A percentile compares a stretch with the other conserved stretches of the same genome.
Evolutionary conservation across 1,140 invertebrate genomes (phyloP).

Genomic region (Ips nitidus): DNA sequence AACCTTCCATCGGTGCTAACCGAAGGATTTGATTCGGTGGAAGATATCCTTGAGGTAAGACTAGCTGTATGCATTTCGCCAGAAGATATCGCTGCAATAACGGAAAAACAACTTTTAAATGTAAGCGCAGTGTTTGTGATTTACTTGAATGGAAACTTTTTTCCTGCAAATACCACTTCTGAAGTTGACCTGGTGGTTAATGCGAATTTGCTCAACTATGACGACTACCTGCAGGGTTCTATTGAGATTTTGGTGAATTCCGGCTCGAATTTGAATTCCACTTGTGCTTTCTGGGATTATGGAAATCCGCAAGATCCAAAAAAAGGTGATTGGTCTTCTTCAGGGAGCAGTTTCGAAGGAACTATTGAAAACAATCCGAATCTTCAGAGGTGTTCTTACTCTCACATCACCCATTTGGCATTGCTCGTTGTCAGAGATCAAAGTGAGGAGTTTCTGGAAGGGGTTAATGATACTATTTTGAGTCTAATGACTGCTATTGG

Average conservation of each 20-base stretch:
- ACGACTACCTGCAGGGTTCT: constrained; percentile 54
- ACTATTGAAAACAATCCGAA: constrained; percentile 44
- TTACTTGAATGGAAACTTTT: constrained; percentile 59
- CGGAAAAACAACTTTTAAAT: constrained; percentile 14
- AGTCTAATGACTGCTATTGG: constrained; percentile 62
- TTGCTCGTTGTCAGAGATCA: constrained; percentile 52
- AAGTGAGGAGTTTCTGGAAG: constrained; percentile 10
- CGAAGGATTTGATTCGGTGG: constrained; percentile 49
- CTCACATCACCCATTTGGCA: constrained; percentile 64
- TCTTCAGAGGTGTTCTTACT: constrained; percentile 57
- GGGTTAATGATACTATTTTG: constrained; percentile 46
- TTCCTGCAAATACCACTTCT: constrained; percentile 51
- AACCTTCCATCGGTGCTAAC: constrained; percentile 54
- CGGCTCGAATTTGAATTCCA: constrained; percentile 35
- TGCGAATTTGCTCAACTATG: constrained; percentile 58
- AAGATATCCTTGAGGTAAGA: constrained; percentile 51
- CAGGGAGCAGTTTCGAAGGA: constrained; percentile 37
- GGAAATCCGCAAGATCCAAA: constrained; percentile 32
- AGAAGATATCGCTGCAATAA: constrained; percentile 26
- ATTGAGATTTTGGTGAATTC: constrained; percentile 56
- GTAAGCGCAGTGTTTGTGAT: constrained; percentile 53
- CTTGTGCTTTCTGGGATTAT: constrained; percentile 64
- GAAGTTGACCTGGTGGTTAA: constrained; percentile 55
- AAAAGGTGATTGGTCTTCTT: constrained; percentile 52
- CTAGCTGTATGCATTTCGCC: constrained; percentile 58